A percentile compares a stretch with the other conserved stretches of the same genome.
phyloP scores from a whole-genome alignment of 2,888 invertebrate species.

The Aleiodes alternator region DNA sequence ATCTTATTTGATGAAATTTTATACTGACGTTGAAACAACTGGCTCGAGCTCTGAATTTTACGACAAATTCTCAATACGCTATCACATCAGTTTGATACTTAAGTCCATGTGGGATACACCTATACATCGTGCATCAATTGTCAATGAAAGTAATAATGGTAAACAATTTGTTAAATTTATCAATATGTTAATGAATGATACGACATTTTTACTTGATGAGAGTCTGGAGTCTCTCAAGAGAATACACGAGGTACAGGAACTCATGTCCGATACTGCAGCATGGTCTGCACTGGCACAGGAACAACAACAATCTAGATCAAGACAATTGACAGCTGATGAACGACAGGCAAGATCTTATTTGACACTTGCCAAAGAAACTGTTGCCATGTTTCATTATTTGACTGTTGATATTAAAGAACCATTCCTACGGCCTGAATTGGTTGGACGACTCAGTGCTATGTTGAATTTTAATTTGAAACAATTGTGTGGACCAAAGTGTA shows the following conservation, averaged over 20 bases:
- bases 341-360: constrained; percentile 93
- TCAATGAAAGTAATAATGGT: constrained; percentile 93
- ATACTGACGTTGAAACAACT: constrained; percentile 98
- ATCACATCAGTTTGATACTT: constrained; percentile 97
- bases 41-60: constrained; percentile 99
- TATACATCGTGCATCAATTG: constrained; percentile 89
- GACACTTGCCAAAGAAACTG: constrained; percentile 95
- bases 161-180: constrained; percentile 97
- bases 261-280: constrained; percentile 83
- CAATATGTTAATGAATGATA: constrained; percentile 99
- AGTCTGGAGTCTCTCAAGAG: constrained; percentile 93
- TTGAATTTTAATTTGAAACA: constrained; percentile 98
- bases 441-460: constrained; percentile 97
- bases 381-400: constrained; percentile 98
- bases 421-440: constrained; percentile 94
- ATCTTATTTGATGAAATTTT: constrained; percentile 97
- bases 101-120: constrained; percentile 97
- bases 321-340: constrained; percentile 90
- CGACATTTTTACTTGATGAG: constrained; percentile 97
- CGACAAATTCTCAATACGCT: constrained; percentile 98
- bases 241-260: constrained; percentile 91
- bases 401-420: constrained; percentile 96
- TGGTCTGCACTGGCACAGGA: constrained; percentile 83
- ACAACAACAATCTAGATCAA: constrained; percentile 84
- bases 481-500: constrained; percentile 96